Evolutionary conservation across 2,888 invertebrate species (phyloP).

Genomic region (Nebria salina): DNA sequence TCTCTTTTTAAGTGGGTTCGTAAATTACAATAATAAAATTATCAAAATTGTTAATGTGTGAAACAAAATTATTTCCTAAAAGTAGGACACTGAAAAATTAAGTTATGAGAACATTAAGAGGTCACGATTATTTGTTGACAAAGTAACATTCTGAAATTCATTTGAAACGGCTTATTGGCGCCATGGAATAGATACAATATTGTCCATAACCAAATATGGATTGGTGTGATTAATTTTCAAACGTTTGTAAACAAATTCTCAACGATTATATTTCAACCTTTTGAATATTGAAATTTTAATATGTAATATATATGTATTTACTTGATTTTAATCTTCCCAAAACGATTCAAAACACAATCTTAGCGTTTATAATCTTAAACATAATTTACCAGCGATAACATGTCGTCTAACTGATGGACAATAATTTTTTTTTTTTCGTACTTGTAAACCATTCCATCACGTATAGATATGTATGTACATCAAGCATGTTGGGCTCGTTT

Average conservation of each 20-base stretch:
- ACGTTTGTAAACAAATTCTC: background rate
- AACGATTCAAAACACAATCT: too few relatives aligned
- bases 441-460: too few relatives aligned
- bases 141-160: constrained; percentile 30
- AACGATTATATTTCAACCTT: background rate
- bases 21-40: background rate
- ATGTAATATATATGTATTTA: background rate
- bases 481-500: too few relatives aligned
- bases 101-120: constrained; percentile 18
- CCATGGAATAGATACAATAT: constrained; percentile 11
- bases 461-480: too few relatives aligned
- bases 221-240: background rate
- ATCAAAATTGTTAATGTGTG: constrained; percentile 19
- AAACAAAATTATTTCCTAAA: constrained; percentile 18
- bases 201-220: background rate
- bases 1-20: constrained; percentile 21
- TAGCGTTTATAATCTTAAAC: too few relatives aligned
- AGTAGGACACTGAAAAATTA: constrained; percentile 25
- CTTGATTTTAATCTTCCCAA: background rate
- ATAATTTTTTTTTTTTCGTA: too few relatives aligned
- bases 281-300: background rate
- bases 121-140: constrained; percentile 32
- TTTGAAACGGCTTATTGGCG: constrained; percentile 33
- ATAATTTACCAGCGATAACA: too few relatives aligned
- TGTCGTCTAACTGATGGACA: too few relatives aligned